Percentiles rank a stretch among this genome's conserved stretches.
phyloP scores from a whole-genome alignment of 2,113 vertebrate species.

The Phycodurus eques region DNA sequence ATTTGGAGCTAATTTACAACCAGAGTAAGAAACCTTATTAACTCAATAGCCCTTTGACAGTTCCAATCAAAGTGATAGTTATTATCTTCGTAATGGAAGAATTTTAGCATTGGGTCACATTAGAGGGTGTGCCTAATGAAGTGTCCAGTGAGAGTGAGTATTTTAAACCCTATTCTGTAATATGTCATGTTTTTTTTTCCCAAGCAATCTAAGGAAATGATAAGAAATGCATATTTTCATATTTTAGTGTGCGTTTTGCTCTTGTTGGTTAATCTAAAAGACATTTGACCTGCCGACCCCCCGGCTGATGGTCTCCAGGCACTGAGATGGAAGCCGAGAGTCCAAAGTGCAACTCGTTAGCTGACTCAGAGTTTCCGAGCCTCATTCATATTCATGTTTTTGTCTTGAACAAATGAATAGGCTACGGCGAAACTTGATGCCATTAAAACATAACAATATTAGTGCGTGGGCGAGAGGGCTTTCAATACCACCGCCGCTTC shows the following conservation, averaged over 20 bases:
- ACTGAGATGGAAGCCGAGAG: background rate
- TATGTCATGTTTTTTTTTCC: background rate
- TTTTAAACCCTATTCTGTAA: background rate
- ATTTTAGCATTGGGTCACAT: too few relatives aligned
- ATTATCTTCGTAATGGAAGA: too few relatives aligned
- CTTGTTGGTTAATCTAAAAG: background rate
- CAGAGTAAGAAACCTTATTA: too few relatives aligned
- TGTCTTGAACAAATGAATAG: conserved; percentile 61
- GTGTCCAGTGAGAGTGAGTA: background rate
- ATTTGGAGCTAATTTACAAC: too few relatives aligned
- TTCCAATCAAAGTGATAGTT: too few relatives aligned
- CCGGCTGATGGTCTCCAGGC: background rate
- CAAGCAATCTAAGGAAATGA: background rate
- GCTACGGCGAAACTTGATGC: conserved; percentile 58
- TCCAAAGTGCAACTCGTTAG: conserved; percentile 39
- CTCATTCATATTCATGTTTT: conserved; percentile 52
- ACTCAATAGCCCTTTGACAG: too few relatives aligned
- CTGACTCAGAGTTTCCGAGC: conserved; percentile 53
- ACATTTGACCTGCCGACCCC: background rate
- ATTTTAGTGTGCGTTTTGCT: background rate
- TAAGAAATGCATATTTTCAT: background rate
- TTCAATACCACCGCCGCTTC: conserved; percentile 17
- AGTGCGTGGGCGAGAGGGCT: conserved; percentile 49
- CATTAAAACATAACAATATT: conserved; percentile 62
- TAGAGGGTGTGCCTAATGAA: background rate